Conservation (phyloP, 2,888 invertebrate genomes). For the Phania funesta region DNA sequence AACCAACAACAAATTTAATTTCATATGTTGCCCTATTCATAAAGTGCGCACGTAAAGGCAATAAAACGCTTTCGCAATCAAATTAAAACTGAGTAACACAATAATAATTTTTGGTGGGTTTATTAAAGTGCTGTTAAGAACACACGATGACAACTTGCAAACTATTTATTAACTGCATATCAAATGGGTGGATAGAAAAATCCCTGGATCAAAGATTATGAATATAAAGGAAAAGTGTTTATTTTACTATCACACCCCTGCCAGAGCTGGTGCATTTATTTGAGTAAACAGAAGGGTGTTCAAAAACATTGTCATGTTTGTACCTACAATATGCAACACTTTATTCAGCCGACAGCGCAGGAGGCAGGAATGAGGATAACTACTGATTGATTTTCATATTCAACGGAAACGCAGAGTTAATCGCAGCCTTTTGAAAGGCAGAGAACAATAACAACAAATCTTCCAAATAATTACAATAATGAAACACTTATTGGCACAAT, state of each 20-base stretch:
- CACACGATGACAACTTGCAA: slow-evolving; percentile 72
- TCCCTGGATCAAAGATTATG: slow-evolving; percentile 51
- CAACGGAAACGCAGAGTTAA: slow-evolving; percentile 13
- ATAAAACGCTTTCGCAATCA: slow-evolving; percentile 36
- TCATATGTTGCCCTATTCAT: background rate
- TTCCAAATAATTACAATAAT: slow-evolving; percentile 75
- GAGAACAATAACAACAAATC: slow-evolving; percentile 39
- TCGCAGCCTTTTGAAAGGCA: slow-evolving; percentile 23
- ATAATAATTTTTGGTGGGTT: slow-evolving; percentile 27
- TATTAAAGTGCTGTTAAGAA: slow-evolving; percentile 67
- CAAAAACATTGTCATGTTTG: slow-evolving; percentile 17
- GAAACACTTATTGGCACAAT: slow-evolving; percentile 81
- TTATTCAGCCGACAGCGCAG: slow-evolving; percentile 10
- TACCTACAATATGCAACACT: slow-evolving; percentile 12
- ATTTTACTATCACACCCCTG: slow-evolving; percentile 53
- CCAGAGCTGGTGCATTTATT: slow-evolving; percentile 29
- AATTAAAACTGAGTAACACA: slow-evolving; percentile 29
- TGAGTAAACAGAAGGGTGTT: slow-evolving; percentile 13
- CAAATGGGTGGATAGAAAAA: slow-evolving; percentile 69
- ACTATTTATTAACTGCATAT: slow-evolving; percentile 77
- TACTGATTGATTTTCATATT: slow-evolving; percentile 44
- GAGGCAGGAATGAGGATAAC: background rate
- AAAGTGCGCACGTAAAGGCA: no score
- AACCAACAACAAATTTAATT: background rate
- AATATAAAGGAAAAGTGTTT: slow-evolving; percentile 41